Evolutionary conservation across 1,140 invertebrate species (phyloP), one percentile per base, ranked within the genome.

Genomic region (Drosophila asahinai): DNA sequence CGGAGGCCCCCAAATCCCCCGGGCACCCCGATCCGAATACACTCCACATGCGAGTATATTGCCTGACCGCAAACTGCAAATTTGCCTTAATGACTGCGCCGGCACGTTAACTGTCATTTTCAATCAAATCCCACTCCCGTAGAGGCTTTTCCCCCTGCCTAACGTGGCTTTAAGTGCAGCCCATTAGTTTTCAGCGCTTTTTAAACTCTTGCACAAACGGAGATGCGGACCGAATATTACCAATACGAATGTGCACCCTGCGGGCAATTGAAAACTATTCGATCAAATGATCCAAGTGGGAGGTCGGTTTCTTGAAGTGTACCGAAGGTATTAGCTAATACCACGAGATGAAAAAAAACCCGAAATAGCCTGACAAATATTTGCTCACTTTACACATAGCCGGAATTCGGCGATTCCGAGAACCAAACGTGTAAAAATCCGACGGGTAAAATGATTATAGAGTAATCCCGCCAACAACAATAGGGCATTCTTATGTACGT

Each of bases 391-490:
- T 70, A 63, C 47, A 55, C 52, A 77, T 36, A 66, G 17, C 7
- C 45, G 54, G 59, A 33, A 61, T 59, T 77, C 36, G 17, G 36
- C 51, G 43, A 43, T 61, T 80, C 80, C 70, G 63, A 73, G 84
- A 89, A 90, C 49, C 63, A 80, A 70, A 82, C 86, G 86, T 86
- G 86, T 90, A 86, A 90, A 86, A 90, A 89, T 89, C 61, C 86
- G 60, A 47, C 60, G 70, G 58, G 19, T 38, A 84, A 57, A 83
- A 78, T 62, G 42, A 62, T 90, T 74, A 78, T 78, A 76, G 30
- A 54, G 45, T 52, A 38, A 61, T 36, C 33, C 77, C 81, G 72
- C 74, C 54, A 72, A 48, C 43, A 81, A 86, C 79, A 86, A 86
- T 76, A 63, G 68, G 40, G 62, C 58, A 86, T 80, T 87, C 83